These are phyloP conservation scores for Hymenopus coronatus DNA, from an alignment of 2,888 invertebrate genomes.

Conservation along the genomic window DNA sequence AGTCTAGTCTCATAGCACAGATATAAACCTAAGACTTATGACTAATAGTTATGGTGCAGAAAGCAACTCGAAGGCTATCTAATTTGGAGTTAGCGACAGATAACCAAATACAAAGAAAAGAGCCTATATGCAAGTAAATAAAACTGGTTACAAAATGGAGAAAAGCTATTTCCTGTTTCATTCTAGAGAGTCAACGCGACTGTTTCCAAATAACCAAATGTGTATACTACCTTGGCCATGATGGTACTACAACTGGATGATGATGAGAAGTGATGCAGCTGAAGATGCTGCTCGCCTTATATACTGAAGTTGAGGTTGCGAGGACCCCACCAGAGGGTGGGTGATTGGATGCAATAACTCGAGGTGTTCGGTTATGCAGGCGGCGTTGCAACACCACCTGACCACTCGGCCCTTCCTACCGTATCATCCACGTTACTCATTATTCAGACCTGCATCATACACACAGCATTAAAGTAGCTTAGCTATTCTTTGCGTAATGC, in stretches of 20 bases:
- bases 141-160: too few species aligned
- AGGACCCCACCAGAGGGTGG: neutral
- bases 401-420: neutral
- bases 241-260: neutral
- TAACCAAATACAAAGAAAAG: too few species aligned
- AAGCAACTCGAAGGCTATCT: too few species aligned
- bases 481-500: neutral
- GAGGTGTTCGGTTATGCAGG: neutral
- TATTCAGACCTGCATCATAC: neutral
- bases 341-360: neutral
- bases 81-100: too few species aligned
- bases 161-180: too few species aligned
- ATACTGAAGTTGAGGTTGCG: neutral
- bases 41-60: too few species aligned
- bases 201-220: too few species aligned
- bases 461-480: neutral
- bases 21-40: too few species aligned
- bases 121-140: too few species aligned
- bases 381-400: neutral
- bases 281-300: conserved; percentile 7
- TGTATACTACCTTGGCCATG: neutral
- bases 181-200: too few species aligned
- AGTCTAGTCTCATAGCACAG: too few species aligned
- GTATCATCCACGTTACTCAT: neutral
- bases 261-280: conserved; percentile 2